These are phyloP conservation scores for Megalonaias nervosa DNA, from an alignment of 1,140 invertebrate genomes.

Conservation along the genomic window DNA sequence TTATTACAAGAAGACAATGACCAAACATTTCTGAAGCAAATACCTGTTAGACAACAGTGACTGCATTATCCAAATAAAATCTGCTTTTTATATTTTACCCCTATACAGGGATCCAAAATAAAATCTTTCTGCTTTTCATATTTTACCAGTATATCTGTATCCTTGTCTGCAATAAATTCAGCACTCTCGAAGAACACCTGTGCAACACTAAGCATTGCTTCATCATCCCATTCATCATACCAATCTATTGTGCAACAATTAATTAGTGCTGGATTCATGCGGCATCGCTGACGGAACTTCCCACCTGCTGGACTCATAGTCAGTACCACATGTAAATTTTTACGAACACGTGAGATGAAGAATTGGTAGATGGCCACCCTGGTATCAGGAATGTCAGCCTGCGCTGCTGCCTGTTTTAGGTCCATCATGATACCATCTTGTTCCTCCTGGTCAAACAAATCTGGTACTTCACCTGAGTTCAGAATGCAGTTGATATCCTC, in stretches of 20 bases:
- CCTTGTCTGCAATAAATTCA: conserved; percentile 62
- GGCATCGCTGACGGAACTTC: conserved; percentile 77
- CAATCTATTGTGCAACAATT: conserved; percentile 72
- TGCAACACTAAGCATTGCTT: conserved; percentile 79
- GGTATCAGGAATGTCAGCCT: conserved; percentile 66
- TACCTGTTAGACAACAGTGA: too few species aligned
- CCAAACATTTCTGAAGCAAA: too few species aligned
- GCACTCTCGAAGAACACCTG: conserved; percentile 65
- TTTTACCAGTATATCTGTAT: conserved; percentile 58
- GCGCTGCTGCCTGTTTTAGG: conserved; percentile 63
- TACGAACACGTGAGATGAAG: conserved; percentile 68
- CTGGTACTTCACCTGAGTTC: conserved; percentile 71
- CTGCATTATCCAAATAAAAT: too few species aligned
- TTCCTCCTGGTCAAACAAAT: conserved; percentile 71
- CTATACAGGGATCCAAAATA: conserved; percentile 10
- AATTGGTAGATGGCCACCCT: conserved; percentile 64
- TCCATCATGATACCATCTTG: conserved; percentile 69
- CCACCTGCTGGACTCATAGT: conserved; percentile 74
- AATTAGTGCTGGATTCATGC: conserved; percentile 70
- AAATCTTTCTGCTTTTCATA: neutral
- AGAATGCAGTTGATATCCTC: conserved; percentile 71
- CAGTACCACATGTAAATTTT: conserved; percentile 69
- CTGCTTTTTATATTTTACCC: conserved; percentile 42
- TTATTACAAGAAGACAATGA: too few species aligned
- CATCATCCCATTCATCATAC: conserved; percentile 69